These are phyloP conservation scores for Colletes collaris DNA, from an alignment of 2,888 invertebrate species.

Conservation along the genomic window DNA sequence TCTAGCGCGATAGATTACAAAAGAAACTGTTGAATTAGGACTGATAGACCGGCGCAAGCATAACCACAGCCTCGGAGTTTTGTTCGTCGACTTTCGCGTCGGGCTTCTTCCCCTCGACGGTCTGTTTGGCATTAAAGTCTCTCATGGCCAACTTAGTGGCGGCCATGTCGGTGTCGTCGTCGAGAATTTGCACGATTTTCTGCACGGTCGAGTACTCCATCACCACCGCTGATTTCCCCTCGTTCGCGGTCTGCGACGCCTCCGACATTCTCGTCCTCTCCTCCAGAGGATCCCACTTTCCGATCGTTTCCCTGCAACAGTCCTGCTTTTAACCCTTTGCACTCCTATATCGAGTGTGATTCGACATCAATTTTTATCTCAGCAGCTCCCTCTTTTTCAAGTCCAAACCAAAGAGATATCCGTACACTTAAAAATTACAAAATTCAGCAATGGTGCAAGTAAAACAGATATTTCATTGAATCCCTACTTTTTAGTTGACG, in stretches of 20 bases:
- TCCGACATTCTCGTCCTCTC: conserved; percentile 45
- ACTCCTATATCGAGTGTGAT: no score
- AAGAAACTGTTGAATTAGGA: background rate
- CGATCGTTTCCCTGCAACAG: conserved; percentile 22
- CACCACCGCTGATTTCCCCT: conserved; percentile 67
- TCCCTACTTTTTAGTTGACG: no score
- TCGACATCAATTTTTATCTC: no score
- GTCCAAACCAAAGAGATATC: no score
- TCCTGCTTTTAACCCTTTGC: background rate
- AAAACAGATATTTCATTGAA: no score
- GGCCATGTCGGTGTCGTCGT: conserved; percentile 34
- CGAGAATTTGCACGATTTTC: conserved; percentile 70
- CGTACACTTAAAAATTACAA: no score
- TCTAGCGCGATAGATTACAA: no score
- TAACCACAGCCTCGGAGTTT: background rate
- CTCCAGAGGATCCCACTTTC: background rate
- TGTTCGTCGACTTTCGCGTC: background rate
- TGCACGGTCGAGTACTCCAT: conserved; percentile 74
- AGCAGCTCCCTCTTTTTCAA: no score
- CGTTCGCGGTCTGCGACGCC: conserved; percentile 57
- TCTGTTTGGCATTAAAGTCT: conserved; percentile 34
- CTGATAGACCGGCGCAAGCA: background rate
- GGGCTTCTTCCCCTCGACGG: conserved; percentile 9
- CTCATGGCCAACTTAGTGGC: conserved; percentile 38
- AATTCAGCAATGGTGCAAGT: no score